Base-by-base conservation (phyloP, 2,888 invertebrate species). In the Piscicola geometra region DNA sequence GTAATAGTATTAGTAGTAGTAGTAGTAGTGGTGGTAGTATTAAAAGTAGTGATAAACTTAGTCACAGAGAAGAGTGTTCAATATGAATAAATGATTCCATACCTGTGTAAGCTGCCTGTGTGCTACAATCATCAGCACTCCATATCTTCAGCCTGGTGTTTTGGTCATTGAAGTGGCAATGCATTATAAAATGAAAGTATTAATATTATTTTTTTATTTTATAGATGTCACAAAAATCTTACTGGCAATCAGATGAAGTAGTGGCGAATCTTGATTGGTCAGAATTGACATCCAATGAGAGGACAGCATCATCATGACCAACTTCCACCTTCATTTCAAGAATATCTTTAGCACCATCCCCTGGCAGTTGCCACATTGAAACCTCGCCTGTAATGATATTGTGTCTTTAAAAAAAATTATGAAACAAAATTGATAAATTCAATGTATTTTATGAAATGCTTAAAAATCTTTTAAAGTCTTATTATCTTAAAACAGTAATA, bases 201-300 rank as follows among this genome's bases (percentile, higher is more conserved):
- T 41, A 41, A 41, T 41, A 41, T 41, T 5, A 41, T 41, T 9
- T 41, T 41, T 41, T 41, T 41, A 5, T 41, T 41, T 41, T 15
- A 41, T 9, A 15, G 5, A 9, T 41, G 5, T 41, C 15, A 9
- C 41, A 41, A 41, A 41, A 41, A 9, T 41, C 60, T 25, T 56
- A 56, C 60, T 56, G 60, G 60, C 60, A 56, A 25, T 56, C 60
- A 25, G 25, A 25, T 18, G 60, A 56, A 18, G 15, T n/a, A 25
- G 12, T 56, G 21, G n/a, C 60, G n/a, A 56, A 56, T 25, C n/a
- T 18, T 25, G 60, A 56, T 56, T 56, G 60, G 25, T 56, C 60
- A 56, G n/a, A 5, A 25, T 56, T 56, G 60, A 56, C n/a, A 25
- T 56, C 60, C 60, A 56, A 56, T 56, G 60, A 56, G 60, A 56